Evolutionary conservation across 2,113 vertebrate species (phyloP).

Genomic region (Dromaius novaehollandiae): DNA sequence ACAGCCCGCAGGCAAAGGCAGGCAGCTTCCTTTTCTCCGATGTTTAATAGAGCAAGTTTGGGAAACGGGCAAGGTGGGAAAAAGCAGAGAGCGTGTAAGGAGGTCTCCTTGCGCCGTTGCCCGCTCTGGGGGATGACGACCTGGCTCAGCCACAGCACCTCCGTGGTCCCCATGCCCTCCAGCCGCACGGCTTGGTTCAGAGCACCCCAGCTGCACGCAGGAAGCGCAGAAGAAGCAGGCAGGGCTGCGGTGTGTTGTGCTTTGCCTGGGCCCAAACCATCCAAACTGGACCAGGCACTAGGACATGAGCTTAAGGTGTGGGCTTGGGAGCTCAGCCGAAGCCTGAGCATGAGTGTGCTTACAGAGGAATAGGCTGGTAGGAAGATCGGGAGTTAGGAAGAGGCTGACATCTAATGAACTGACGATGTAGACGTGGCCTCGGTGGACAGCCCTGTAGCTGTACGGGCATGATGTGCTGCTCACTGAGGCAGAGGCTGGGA

Average conservation of each 20-base stretch:
- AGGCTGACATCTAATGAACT: neutral
- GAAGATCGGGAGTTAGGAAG: neutral
- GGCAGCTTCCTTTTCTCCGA: neutral
- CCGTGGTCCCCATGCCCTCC: neutral
- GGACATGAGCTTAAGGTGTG: neutral
- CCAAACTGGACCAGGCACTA: neutral
- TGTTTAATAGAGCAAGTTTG: neutral
- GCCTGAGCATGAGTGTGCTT: neutral
- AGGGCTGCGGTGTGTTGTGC: neutral
- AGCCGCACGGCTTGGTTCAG: neutral
- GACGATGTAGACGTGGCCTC: fast-evolving
- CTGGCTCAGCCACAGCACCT: fast-evolving
- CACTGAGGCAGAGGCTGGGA: neutral
- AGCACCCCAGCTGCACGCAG: neutral
- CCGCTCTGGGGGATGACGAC: neutral
- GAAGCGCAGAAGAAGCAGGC: neutral
- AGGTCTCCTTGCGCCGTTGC: neutral
- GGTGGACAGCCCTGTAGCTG: neutral
- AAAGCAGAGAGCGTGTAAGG: neutral
- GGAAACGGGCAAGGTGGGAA: neutral
- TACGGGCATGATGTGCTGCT: neutral
- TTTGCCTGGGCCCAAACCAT: neutral
- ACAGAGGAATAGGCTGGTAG: neutral
- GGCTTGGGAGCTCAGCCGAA: neutral
- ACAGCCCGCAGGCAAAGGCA: neutral